Evolutionary conservation across 2,888 invertebrate species (phyloP).

Genomic region (Chymomyza procnemis): DNA sequence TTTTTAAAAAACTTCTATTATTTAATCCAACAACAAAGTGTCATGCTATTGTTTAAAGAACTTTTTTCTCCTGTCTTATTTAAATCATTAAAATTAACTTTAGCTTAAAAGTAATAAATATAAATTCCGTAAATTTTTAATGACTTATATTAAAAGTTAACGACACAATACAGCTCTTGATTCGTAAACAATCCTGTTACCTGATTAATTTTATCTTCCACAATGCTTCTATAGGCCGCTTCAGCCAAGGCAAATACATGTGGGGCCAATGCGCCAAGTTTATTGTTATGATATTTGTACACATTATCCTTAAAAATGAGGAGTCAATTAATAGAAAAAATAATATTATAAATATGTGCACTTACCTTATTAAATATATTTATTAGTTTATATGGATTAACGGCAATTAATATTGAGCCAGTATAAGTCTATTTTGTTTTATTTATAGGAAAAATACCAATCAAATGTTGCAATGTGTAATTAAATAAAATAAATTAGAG

Average conservation of each 20-base stretch:
- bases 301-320: conserved; percentile 85
- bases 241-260: conserved; percentile 95
- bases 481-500: background rate
- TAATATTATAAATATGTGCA: conserved; percentile 50
- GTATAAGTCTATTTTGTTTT: conserved; percentile 87
- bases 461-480: background rate
- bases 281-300: conserved; percentile 88
- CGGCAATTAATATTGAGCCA: conserved; percentile 94
- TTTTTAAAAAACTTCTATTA: too few relatives aligned
- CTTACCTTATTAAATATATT: conserved; percentile 93
- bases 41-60: too few relatives aligned
- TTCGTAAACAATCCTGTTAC: conserved; percentile 45
- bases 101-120: too few relatives aligned
- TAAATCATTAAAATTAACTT: too few relatives aligned
- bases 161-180: too few relatives aligned
- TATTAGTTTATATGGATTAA: conserved; percentile 95
- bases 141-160: too few relatives aligned
- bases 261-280: conserved; percentile 89
- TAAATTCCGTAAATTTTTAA: too few relatives aligned
- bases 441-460: conserved; percentile 28
- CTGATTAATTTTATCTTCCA: conserved; percentile 76
- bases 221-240: conserved; percentile 84
- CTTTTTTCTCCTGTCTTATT: too few relatives aligned
- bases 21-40: too few relatives aligned
- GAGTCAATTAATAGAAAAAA: background rate